Evolutionary conservation across 2,888 invertebrate species (phyloP).

Genomic region (Heliconius ethilla): DNA sequence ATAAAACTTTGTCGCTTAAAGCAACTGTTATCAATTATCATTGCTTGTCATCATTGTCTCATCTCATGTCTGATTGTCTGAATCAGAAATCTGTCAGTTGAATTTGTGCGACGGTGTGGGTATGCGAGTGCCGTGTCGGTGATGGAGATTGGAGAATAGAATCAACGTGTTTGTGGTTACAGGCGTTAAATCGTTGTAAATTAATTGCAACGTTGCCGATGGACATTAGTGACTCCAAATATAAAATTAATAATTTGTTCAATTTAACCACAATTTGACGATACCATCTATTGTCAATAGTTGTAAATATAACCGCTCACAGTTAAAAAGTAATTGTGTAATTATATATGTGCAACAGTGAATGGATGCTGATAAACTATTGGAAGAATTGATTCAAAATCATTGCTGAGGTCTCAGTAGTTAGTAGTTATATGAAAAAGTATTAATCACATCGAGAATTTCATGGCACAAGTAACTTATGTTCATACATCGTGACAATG

Average conservation of each 20-base stretch:
- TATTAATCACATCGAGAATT: constrained; percentile 36
- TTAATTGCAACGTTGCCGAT: constrained; percentile 37
- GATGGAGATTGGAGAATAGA: constrained; percentile 33
- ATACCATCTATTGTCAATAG: constrained; percentile 12
- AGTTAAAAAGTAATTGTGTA: constrained; percentile 34
- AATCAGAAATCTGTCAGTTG: constrained; percentile 19
- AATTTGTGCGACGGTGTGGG: constrained; percentile 24
- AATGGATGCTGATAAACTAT: constrained; percentile 41
- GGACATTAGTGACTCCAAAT: not conserved
- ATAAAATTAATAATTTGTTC: constrained; percentile 19
- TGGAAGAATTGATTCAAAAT: constrained; percentile 31
- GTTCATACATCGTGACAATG: constrained; percentile 68
- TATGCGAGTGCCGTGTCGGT: constrained; percentile 24
- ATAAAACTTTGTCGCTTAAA: not conserved
- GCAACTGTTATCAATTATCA: constrained; percentile 1
- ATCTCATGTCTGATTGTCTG: no score
- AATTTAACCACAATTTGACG: constrained; percentile 6
- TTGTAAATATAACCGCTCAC: constrained; percentile 23
- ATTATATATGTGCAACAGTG: constrained; percentile 38
- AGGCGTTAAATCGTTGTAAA: constrained; percentile 33
- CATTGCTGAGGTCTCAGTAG: constrained; percentile 21
- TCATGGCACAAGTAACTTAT: constrained; percentile 42
- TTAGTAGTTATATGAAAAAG: constrained; percentile 19
- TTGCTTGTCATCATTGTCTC: constrained; percentile 16
- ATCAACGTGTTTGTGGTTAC: constrained; percentile 43